Evolutionary conservation across 2,113 vertebrate species (phyloP).

Genomic region (Centropus unirufus): DNA sequence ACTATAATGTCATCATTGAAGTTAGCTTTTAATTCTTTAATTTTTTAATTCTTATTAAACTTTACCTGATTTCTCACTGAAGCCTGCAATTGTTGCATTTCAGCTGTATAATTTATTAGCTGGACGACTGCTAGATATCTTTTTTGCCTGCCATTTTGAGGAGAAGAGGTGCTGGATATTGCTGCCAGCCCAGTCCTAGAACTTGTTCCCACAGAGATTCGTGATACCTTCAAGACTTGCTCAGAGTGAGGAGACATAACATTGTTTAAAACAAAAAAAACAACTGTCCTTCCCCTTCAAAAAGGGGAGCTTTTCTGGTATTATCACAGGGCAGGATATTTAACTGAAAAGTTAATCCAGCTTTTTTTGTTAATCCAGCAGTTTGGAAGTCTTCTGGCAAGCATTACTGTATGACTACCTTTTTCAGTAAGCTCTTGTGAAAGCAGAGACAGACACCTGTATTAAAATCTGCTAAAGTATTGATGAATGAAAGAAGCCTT

Average conservation of each 20-base stretch:
- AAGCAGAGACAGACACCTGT: background rate
- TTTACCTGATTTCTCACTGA: background rate
- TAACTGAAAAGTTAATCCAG: background rate
- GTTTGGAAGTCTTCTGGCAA: background rate
- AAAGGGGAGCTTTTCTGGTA: background rate
- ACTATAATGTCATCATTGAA: background rate
- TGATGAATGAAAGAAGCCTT: background rate
- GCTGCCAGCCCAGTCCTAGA: background rate
- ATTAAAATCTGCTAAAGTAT: background rate
- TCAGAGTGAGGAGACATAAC: background rate
- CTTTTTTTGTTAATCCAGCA: background rate
- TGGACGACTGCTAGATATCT: background rate
- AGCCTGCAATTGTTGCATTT: background rate
- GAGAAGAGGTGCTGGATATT: background rate
- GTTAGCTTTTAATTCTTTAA: background rate
- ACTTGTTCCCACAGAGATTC: background rate
- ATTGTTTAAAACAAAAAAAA: background rate
- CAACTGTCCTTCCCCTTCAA: background rate
- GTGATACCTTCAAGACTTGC: fast-evolving
- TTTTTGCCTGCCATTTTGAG: background rate
- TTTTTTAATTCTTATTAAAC: background rate
- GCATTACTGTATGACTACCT: background rate
- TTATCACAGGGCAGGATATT: background rate
- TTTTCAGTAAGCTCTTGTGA: background rate
- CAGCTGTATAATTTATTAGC: background rate